Evolutionary conservation across 2,888 invertebrate genomes (phyloP).

Genomic region (Cacoxenus indagator): DNA sequence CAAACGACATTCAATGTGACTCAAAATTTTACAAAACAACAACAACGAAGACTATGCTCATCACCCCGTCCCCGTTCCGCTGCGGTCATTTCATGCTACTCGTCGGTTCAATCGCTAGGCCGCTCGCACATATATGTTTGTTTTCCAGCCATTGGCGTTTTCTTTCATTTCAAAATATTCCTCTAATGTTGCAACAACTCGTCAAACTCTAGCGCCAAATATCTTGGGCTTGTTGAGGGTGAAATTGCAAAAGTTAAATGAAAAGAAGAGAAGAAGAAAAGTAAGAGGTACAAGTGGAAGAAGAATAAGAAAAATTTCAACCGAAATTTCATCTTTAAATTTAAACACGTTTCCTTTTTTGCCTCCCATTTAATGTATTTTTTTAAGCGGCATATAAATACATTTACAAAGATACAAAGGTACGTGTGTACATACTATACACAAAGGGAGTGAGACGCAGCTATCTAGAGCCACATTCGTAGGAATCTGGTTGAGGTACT

Average conservation of each 20-base stretch:
- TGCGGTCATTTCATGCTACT: no score
- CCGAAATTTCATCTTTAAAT: constrained; percentile 59
- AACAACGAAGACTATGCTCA: constrained; percentile 18
- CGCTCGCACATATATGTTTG: neutral
- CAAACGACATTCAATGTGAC: constrained; percentile 48
- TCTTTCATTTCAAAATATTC: no score
- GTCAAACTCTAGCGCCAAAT: no score
- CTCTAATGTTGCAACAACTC: no score
- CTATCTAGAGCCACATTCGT: no score
- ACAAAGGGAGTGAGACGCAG: no score
- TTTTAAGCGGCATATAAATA: neutral
- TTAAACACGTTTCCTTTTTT: constrained; percentile 54
- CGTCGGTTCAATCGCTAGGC: neutral
- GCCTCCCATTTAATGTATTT: neutral
- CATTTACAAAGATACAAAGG: neutral
- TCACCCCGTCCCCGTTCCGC: neutral
- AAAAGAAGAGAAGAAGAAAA: constrained; percentile 19
- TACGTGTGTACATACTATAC: constrained; percentile 31
- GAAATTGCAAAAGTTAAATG: neutral
- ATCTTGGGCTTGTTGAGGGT: neutral
- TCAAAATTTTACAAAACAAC: constrained; percentile 32
- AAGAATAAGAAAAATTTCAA: constrained; percentile 24
- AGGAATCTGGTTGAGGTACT: neutral
- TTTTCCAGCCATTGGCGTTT: no score
- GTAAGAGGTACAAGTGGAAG: constrained; percentile 25